These are phyloP conservation scores for Margarornis squamiger DNA, from an alignment of 2,797 vertebrate species.

Conservation along the genomic window DNA sequence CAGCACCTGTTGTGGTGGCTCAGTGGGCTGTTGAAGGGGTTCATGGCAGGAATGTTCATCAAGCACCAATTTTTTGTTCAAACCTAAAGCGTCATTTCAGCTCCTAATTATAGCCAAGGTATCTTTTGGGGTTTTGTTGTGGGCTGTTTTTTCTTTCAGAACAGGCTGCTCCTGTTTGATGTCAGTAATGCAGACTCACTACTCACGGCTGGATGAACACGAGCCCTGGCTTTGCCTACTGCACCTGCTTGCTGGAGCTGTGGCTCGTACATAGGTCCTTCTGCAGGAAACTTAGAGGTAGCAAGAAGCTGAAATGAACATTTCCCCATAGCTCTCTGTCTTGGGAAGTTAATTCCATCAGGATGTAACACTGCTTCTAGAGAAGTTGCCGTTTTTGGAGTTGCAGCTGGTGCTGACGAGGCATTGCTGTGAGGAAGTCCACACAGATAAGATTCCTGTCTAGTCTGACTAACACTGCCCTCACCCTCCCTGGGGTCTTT, in stretches of 20 bases:
- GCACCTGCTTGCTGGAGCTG: neutral
- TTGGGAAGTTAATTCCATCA: neutral
- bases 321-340: neutral
- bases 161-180: neutral
- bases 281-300: neutral
- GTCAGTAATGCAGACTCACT: constrained; percentile 8
- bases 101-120: neutral
- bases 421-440: neutral
- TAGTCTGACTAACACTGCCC: neutral
- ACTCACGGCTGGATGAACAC: neutral
- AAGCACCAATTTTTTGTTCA: neutral
- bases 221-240: neutral
- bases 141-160: neutral
- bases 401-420: neutral
- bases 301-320: neutral
- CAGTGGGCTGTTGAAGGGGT: neutral
- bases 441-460: neutral
- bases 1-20: neutral
- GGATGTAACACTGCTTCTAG: neutral
- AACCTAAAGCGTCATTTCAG: neutral
- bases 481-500: neutral
- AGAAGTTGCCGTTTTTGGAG: neutral
- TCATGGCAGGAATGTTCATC: neutral
- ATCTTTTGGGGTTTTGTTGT: neutral
- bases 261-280: neutral